A percentile compares a stretch with the other conserved stretches of the same genome.
These are phyloP conservation scores for Caenorhabditis remanei DNA, from an alignment of 1,140 invertebrate species.

Conservation along the genomic window DNA sequence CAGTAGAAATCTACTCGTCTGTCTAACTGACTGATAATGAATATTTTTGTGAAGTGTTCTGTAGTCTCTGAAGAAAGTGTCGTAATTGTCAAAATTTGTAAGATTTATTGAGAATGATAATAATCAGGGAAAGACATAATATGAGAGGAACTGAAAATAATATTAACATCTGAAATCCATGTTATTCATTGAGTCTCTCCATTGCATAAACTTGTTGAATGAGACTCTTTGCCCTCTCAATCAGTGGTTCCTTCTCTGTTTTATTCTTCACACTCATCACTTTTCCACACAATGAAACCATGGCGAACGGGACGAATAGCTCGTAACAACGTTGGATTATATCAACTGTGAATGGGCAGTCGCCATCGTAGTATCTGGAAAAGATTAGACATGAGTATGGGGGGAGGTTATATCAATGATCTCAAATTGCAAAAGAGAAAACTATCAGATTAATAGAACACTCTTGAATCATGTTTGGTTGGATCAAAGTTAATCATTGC, in stretches of 20 bases:
- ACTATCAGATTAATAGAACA: too few species aligned
- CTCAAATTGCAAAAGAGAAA: too few species aligned
- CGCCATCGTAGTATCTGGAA: constrained; percentile 54
- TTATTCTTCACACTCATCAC: constrained; percentile 50
- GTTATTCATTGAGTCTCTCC: constrained; percentile 42
- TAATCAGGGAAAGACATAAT: background rate
- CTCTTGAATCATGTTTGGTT: too few species aligned
- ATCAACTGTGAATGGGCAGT: constrained; percentile 61
- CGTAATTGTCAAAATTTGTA: too few species aligned
- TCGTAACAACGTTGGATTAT: constrained; percentile 62
- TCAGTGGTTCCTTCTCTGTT: constrained; percentile 56
- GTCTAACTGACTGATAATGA: too few species aligned
- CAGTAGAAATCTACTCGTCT: background rate
- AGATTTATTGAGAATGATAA: too few species aligned
- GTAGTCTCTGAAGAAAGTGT: too few species aligned
- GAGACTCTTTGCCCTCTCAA: constrained; percentile 63
- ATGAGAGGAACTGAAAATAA: background rate
- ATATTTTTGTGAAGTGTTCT: too few species aligned
- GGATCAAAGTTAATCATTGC: too few species aligned
- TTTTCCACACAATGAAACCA: constrained; percentile 62
- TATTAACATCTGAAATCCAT: background rate
- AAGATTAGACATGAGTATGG: background rate
- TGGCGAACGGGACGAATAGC: constrained; percentile 64
- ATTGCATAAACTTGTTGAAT: constrained; percentile 64
- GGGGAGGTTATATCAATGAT: too few species aligned